Conservation (phyloP, 2,888 invertebrate genomes). For the Barypeithes pellucidus region DNA sequence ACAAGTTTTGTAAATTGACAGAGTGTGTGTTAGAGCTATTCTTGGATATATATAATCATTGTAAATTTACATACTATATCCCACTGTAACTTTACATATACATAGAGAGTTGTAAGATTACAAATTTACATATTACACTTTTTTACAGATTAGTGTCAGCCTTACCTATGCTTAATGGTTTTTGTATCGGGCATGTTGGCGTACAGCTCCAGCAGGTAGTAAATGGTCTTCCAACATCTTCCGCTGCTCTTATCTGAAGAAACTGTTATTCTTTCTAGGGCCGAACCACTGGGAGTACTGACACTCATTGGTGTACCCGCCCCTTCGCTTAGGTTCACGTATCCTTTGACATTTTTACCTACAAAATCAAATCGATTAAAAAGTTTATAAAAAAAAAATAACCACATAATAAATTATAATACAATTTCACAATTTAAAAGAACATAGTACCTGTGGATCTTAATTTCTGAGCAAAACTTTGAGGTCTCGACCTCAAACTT, state of each 20-base stretch:
- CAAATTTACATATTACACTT: background rate
- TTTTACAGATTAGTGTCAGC: too few relatives aligned
- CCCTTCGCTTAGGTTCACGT: slow-evolving; percentile 86
- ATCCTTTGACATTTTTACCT: slow-evolving; percentile 71
- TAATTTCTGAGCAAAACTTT: slow-evolving; percentile 91
- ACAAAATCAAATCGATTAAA: background rate
- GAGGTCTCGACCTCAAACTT: slow-evolving; percentile 79
- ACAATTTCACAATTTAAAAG: background rate
- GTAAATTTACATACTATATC: too few relatives aligned
- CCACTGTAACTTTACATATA: too few relatives aligned
- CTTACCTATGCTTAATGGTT: slow-evolving; percentile 84
- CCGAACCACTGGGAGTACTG: slow-evolving; percentile 77
- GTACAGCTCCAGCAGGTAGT: slow-evolving; percentile 92
- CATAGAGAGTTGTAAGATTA: too few relatives aligned
- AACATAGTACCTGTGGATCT: slow-evolving; percentile 85
- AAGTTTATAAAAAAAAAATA: background rate
- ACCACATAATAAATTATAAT: too few relatives aligned
- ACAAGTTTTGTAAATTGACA: background rate
- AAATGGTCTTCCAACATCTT: slow-evolving; percentile 95
- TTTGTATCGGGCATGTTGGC: slow-evolving; percentile 96
- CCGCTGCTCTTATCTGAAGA: slow-evolving; percentile 72
- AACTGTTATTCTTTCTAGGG: slow-evolving; percentile 72
- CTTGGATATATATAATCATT: too few relatives aligned
- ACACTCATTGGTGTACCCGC: slow-evolving; percentile 80
- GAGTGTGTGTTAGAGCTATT: background rate